phyloP scores from a whole-genome alignment of 2,888 invertebrate species.

The Zaprionus obscuricornis region DNA sequence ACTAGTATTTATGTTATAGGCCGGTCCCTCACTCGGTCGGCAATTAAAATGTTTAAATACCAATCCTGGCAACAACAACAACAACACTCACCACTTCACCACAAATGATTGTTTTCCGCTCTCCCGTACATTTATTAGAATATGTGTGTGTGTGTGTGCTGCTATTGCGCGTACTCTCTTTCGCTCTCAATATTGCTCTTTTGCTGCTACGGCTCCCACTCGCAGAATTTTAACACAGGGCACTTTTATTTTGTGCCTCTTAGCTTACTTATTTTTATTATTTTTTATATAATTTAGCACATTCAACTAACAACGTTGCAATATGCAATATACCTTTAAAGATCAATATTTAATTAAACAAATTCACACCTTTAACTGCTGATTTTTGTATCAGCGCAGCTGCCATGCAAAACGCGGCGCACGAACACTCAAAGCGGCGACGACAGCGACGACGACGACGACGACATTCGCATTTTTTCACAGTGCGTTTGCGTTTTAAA shows the following conservation, averaged over 20 bases:
- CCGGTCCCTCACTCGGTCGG: slow-evolving; percentile 17
- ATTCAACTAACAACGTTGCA: slow-evolving; percentile 31
- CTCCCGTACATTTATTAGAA: slow-evolving; percentile 41
- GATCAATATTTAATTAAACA: slow-evolving; percentile 30
- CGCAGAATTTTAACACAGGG: slow-evolving; percentile 57
- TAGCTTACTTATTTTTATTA: slow-evolving; percentile 44
- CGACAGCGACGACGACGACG: slow-evolving; percentile 49
- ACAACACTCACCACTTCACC: slow-evolving; percentile 56
- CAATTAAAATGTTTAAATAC: slow-evolving; percentile 40
- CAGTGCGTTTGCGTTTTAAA: slow-evolving; percentile 56
- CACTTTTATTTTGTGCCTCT: slow-evolving; percentile 48
- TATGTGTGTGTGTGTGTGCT: slow-evolving; percentile 34
- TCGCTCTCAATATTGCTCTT: slow-evolving; percentile 28
- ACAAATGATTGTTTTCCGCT: slow-evolving; percentile 65
- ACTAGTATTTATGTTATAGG: slow-evolving; percentile 12
- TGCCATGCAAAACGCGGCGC: slow-evolving; percentile 66
- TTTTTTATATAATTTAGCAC: slow-evolving; percentile 54
- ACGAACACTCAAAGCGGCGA: slow-evolving; percentile 64
- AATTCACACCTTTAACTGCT: slow-evolving; percentile 62
- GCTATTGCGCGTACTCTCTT: slow-evolving; percentile 54
- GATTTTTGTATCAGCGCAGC: slow-evolving; percentile 51
- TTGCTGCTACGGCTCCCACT: slow-evolving; percentile 41
- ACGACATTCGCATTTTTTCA: slow-evolving; percentile 77
- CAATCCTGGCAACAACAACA: slow-evolving; percentile 48
- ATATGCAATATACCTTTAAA: slow-evolving; percentile 12